These are phyloP conservation scores for Centropus bengalensis DNA, from an alignment of 2,113 vertebrate genomes.

Conservation along the genomic window DNA sequence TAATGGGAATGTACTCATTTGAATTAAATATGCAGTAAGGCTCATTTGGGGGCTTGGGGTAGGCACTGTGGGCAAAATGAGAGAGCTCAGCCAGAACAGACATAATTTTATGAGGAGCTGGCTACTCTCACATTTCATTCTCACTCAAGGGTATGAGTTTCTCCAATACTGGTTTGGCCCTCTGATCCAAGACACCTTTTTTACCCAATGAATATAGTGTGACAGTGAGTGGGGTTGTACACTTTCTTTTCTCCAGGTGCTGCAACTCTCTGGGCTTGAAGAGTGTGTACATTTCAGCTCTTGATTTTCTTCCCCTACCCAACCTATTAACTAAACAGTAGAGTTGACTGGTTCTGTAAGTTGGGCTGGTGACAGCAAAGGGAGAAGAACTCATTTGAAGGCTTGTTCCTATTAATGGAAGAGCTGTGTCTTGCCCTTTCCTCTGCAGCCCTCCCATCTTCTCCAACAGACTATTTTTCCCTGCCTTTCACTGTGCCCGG, in stretches of 20 bases:
- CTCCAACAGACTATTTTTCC: neutral
- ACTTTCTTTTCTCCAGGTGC: neutral
- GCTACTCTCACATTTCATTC: accelerated
- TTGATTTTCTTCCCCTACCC: neutral
- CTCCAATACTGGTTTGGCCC: neutral
- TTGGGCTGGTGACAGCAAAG: neutral
- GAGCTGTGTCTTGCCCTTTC: neutral
- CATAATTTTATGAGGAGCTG: neutral
- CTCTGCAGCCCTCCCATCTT: neutral
- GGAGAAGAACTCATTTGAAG: neutral
- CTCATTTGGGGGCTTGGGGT: neutral
- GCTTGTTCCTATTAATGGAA: neutral
- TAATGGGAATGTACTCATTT: neutral
- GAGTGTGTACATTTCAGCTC: neutral
- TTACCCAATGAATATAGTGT: neutral
- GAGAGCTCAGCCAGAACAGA: neutral
- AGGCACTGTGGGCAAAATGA: neutral
- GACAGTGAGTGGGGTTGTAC: accelerated
- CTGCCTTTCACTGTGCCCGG: neutral
- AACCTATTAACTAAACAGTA: neutral
- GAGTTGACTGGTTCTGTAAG: accelerated
- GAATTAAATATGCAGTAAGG: neutral
- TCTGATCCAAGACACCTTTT: neutral
- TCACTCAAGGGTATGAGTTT: neutral
- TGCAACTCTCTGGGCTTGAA: neutral